These are phyloP conservation scores for Origma solitaria DNA, from an alignment of 2,113 vertebrate genomes.

Conservation along the genomic window DNA sequence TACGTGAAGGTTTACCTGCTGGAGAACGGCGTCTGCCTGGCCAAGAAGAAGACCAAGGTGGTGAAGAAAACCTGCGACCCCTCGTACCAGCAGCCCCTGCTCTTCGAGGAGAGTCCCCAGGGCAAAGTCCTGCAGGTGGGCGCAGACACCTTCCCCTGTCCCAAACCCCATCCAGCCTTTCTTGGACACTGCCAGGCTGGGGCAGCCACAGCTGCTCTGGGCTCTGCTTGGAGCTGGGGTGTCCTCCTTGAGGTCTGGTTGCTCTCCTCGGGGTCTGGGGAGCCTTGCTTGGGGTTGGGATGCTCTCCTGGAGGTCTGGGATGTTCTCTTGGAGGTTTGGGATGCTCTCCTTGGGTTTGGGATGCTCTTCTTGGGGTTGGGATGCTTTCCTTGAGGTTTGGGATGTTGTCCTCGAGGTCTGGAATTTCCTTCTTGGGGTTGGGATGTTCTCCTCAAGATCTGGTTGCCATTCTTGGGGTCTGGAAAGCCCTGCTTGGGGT, in stretches of 20 bases:
- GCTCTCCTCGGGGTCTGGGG: background rate
- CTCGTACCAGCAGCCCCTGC: constrained; percentile 91
- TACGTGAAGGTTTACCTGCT: constrained; percentile 95
- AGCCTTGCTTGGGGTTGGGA: background rate
- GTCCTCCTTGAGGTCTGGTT: no score
- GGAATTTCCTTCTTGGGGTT: background rate
- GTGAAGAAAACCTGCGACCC: constrained; percentile 92
- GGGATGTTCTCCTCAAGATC: no score
- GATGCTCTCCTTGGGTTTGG: background rate
- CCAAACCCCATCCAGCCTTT: background rate
- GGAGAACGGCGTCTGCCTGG: constrained; percentile 90
- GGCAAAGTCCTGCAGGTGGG: constrained; percentile 94
- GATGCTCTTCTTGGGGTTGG: fast-evolving
- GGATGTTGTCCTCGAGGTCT: no score
- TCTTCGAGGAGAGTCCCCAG: constrained; percentile 94
- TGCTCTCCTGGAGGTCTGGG: background rate
- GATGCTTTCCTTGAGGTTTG: fast-evolving
- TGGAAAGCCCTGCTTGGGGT: no score
- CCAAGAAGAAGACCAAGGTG: constrained; percentile 96
- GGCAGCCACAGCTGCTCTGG: background rate
- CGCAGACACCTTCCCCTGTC: fast-evolving
- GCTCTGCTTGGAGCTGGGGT: background rate
- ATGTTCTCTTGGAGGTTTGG: background rate
- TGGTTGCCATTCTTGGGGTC: fast-evolving
- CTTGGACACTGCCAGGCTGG: background rate